Base-by-base conservation (phyloP, 2,797 vertebrate species). In the Pygocentrus nattereri region DNA sequence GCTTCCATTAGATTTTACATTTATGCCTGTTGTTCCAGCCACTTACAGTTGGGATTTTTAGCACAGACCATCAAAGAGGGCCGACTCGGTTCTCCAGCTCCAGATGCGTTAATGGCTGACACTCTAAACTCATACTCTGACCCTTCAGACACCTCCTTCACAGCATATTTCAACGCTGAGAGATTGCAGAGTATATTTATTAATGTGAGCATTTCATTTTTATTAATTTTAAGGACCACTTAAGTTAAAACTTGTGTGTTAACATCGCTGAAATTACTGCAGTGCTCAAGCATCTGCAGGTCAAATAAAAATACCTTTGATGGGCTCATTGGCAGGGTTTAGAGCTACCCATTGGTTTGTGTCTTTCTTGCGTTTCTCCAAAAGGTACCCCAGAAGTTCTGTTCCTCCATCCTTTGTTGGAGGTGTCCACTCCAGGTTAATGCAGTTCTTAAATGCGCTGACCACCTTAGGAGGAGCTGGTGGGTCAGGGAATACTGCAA, bases 111-210 rank as follows among this genome's bases (percentile, higher is more conserved):
- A 88, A 98, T 92, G 1, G 95, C 96, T 4, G 92, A 92, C 90
- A 98, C 95, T 4, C 96, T 95, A 85, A 97, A 98, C 84, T 97
- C 95, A 0, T 97, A 97, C 79, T 95, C 95, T 62, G 94, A 83
- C 49, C 96, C 97, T 23, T 94, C 95, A 56, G 91, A 92, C 64
- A 98, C 30, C 18, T 91, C 90, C 6, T 83, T 91, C 38, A 95
- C 93, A 0, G 89, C 91, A 73, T 92, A 95, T 82, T 90, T 90
- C 88, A 89, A 72, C 7, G 52, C 93, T 94, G 71, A 74, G 85
- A 82, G 21, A 52, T 38, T 18, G 1, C 16, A 74, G 27, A 49
- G 8, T 70, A 19, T 8, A 41, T 44, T 1, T 61, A 38, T 71
- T 15, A 19, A 5, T 31, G 18, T 41, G n/a, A 23, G 1, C 12